phyloP scores from a whole-genome alignment of 1,140 invertebrate genomes.

The Aphis gossypii region DNA sequence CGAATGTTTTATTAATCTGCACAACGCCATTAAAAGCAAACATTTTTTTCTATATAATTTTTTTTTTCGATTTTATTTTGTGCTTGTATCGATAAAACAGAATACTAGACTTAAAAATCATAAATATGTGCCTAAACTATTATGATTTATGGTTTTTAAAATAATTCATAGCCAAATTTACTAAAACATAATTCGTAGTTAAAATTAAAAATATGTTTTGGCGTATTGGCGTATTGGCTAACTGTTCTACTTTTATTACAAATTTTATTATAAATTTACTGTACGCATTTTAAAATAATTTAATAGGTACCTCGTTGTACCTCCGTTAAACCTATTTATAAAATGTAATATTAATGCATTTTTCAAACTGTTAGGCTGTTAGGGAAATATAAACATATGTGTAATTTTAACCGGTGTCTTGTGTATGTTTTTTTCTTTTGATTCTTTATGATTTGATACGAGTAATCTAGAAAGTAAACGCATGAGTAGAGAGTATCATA shows the following conservation, averaged over 20 bases:
- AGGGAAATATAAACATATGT: not conserved
- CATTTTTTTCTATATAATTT: not conserved
- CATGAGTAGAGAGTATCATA: constrained; percentile 20
- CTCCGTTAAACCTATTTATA: not conserved
- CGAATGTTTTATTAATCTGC: not conserved
- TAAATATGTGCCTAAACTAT: not conserved
- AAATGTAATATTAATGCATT: not conserved
- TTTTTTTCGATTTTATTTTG: not conserved
- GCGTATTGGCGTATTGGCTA: not conserved
- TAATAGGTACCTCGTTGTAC: not conserved
- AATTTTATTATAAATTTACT: not conserved
- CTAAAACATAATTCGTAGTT: not conserved
- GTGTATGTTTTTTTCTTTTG: not conserved
- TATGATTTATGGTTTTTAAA: constrained; percentile 9
- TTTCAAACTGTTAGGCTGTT: not conserved
- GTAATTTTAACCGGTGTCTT: not conserved
- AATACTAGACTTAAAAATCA: not conserved
- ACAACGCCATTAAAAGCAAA: not conserved
- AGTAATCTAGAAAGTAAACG: constrained; percentile 22
- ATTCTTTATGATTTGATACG: not conserved
- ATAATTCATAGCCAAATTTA: not conserved
- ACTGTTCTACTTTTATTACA: not conserved
- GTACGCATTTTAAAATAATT: not conserved
- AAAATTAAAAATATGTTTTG: not conserved
- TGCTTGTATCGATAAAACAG: not conserved